Percentiles rank a stretch among this genome's conserved stretches.
Conservation (phyloP, 2,797 vertebrate genomes). For the Melanotaenia parkinsoni region DNA sequence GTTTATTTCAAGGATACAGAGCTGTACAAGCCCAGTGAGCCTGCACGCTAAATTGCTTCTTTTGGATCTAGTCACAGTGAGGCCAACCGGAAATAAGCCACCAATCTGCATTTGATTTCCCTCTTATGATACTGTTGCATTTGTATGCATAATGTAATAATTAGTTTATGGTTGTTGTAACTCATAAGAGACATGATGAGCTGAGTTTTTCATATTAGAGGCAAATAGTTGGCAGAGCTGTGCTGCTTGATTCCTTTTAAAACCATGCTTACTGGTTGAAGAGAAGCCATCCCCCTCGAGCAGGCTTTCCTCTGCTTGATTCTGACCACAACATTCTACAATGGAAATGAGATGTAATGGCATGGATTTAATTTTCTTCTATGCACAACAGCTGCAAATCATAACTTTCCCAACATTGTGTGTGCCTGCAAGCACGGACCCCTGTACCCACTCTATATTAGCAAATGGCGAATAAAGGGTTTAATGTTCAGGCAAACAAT, state of each 20-base stretch:
- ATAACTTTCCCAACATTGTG: neutral
- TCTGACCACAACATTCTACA: slow-evolving; percentile 23
- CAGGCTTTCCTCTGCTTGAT: slow-evolving; percentile 14
- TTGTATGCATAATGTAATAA: slow-evolving; percentile 59
- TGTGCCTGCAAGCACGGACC: neutral
- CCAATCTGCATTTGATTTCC: slow-evolving; percentile 54
- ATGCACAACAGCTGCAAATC: slow-evolving; percentile 3
- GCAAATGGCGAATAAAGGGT: neutral
- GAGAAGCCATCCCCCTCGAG: neutral
- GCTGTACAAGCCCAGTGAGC: slow-evolving; percentile 26
- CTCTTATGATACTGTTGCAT: slow-evolving; percentile 36
- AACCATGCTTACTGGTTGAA: slow-evolving; percentile 25
- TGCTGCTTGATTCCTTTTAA: slow-evolving; percentile 38
- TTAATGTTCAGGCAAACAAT: neutral
- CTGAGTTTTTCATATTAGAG: slow-evolving; percentile 43
- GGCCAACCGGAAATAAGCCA: slow-evolving; percentile 35
- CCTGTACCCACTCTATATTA: neutral
- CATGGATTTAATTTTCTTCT: slow-evolving; percentile 23
- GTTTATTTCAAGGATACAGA: slow-evolving; percentile 45
- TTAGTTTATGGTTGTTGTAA: slow-evolving; percentile 56
- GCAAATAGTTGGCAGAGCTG: slow-evolving; percentile 54
- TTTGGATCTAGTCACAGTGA: slow-evolving; percentile 32
- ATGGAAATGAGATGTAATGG: slow-evolving; percentile 36
- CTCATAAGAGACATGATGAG: slow-evolving; percentile 51
- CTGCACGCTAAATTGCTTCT: slow-evolving; percentile 36